These are phyloP conservation scores for Myanophis thanlyinensis DNA, from an alignment of 2,113 vertebrate genomes.

Conservation along the genomic window DNA sequence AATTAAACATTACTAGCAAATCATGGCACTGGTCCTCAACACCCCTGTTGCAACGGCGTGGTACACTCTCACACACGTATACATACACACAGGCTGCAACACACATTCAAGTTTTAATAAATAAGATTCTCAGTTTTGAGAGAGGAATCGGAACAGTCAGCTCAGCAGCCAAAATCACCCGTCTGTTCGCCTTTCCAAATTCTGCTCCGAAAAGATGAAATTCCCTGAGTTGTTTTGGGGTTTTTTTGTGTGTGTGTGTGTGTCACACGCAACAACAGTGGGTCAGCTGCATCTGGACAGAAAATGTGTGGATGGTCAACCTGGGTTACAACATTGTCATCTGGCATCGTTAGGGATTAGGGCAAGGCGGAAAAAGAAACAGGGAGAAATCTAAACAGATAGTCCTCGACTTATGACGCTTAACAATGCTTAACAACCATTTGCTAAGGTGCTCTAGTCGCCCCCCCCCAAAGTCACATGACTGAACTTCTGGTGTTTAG, in stretches of 20 bases:
- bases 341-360: background rate
- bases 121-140: background rate
- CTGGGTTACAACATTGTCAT: background rate
- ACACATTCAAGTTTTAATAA: background rate
- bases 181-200: background rate
- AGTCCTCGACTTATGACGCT: background rate
- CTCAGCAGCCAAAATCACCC: background rate
- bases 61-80: background rate
- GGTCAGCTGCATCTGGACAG: background rate
- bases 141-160: background rate
- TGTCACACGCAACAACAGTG: background rate
- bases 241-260: background rate
- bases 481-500: background rate
- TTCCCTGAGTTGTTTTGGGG: background rate
- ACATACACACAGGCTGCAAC: background rate
- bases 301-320: background rate
- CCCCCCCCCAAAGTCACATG: background rate
- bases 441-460: background rate
- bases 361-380: background rate
- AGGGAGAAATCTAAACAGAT: background rate
- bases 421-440: background rate
- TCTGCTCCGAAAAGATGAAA: background rate
- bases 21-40: background rate
- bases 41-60: too few species aligned
- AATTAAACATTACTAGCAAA: background rate